Evolutionary conservation across 2,888 invertebrate genomes (phyloP).

Genomic region (Plagodis dolabraria): DNA sequence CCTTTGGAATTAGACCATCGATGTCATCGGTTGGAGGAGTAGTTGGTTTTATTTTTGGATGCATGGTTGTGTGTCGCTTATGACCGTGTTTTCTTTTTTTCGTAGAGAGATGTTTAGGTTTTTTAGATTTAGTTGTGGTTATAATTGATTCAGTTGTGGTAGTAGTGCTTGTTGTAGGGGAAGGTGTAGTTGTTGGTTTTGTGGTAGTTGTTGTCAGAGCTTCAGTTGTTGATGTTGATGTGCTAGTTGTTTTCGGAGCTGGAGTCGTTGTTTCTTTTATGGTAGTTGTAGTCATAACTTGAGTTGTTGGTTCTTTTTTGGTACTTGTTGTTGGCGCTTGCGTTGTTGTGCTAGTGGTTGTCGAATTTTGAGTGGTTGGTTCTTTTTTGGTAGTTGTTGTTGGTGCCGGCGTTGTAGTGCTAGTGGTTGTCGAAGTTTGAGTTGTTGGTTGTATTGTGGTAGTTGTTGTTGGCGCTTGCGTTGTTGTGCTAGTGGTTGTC

Average conservation of each 20-base stretch:
- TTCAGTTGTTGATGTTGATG: neutral
- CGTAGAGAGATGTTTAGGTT: conserved; percentile 44
- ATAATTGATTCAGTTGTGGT: conserved; percentile 12
- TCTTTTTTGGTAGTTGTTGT: no score
- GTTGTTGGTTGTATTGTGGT: neutral
- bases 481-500: neutral
- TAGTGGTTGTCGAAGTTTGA: no score
- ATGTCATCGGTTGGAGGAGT: conserved; percentile 3
- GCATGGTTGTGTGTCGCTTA: neutral
- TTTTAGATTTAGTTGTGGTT: conserved; percentile 30
- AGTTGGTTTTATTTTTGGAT: neutral
- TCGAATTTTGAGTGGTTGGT: no score
- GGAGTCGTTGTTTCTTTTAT: conserved; percentile 16
- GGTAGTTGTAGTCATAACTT: neutral
- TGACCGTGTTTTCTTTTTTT: conserved; percentile 40
- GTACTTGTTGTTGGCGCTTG: no score
- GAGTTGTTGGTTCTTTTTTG: neutral
- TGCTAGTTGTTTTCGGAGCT: neutral
- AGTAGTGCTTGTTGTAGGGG: conserved; percentile 1
- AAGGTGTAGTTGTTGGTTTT: neutral
- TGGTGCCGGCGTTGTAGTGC: no score
- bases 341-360: no score
- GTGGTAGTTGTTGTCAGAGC: neutral
- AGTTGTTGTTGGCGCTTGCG: neutral
- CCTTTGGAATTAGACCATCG: conserved; percentile 2